Percentiles rank a stretch among this genome's conserved stretches.
phyloP scores from a whole-genome alignment of 2,888 invertebrate species.

The Epirrhoe alternata region DNA sequence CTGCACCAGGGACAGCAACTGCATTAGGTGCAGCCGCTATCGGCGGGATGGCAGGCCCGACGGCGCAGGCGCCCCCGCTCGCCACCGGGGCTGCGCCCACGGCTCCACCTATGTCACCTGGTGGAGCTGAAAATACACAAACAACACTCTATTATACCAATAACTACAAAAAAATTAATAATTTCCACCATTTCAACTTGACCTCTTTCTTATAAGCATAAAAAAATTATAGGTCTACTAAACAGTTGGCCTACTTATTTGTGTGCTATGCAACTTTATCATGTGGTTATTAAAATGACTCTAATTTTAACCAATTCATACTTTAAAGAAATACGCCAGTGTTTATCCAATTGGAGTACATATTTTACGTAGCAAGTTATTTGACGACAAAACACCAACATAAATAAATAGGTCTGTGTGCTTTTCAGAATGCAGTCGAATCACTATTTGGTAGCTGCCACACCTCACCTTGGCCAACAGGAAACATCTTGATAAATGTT shows the following conservation, averaged over 20 bases:
- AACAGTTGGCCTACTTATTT: conserved; percentile 35
- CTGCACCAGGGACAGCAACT: conserved; percentile 53
- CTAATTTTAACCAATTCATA: neutral
- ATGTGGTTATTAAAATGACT: conserved; percentile 23
- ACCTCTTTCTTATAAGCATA: conserved; percentile 22
- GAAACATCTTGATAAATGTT: conserved; percentile 44
- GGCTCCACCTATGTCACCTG: conserved; percentile 54
- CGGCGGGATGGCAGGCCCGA: conserved; percentile 64
- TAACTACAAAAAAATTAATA: neutral
- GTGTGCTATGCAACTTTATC: conserved; percentile 29
- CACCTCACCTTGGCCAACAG: conserved; percentile 47
- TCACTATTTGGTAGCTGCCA: conserved; percentile 30
- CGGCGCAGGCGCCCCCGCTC: conserved; percentile 72
- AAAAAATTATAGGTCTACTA: conserved; percentile 26
- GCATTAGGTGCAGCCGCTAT: conserved; percentile 30
- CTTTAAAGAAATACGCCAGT: neutral
- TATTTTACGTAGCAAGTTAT: conserved; percentile 8
- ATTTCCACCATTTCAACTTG: conserved; percentile 6
- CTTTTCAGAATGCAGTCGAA: conserved; percentile 15
- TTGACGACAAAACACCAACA: conserved; percentile 7
- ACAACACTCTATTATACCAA: conserved; percentile 1
- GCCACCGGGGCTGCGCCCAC: conserved; percentile 77
- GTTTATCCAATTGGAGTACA: neutral
- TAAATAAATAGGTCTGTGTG: conserved; percentile 8
- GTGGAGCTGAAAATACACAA: conserved; percentile 37